A percentile compares a stretch with the other conserved stretches of the same genome.
Evolutionary conservation across 2,797 vertebrate species (phyloP).

Genomic region (Fringilla coelebs): DNA sequence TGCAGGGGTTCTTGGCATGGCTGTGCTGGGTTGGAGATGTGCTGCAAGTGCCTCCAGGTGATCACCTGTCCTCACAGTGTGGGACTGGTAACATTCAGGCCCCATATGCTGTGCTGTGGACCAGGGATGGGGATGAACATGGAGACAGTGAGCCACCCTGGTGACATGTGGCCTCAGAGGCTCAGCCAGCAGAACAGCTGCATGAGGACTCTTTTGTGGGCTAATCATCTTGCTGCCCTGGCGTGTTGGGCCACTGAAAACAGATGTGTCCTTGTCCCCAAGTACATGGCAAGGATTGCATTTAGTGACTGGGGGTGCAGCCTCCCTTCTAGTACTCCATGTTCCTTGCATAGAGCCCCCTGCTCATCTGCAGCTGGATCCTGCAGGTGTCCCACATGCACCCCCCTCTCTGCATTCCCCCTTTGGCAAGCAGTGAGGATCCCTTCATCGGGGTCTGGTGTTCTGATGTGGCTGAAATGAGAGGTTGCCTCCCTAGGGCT

Average conservation of each 20-base stretch:
- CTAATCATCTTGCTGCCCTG: neutral
- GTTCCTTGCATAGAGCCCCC: neutral
- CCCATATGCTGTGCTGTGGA: neutral
- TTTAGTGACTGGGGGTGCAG: neutral
- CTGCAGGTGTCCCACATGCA: accelerated
- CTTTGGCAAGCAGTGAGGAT: accelerated
- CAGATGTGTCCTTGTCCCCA: neutral
- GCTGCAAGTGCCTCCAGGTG: neutral
- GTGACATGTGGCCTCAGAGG: neutral
- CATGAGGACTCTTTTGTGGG: neutral
- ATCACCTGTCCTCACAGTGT: accelerated
- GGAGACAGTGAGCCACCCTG: neutral
- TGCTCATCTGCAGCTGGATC: neutral
- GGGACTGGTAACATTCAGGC: neutral
- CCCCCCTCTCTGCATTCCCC: neutral
- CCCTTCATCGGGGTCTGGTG: accelerated
- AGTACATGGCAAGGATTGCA: accelerated
- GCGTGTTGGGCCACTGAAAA: accelerated
- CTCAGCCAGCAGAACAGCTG: neutral
- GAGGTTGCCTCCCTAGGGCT: neutral
- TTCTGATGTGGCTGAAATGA: neutral
- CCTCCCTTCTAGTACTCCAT: neutral
- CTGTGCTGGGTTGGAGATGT: neutral
- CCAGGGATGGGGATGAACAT: accelerated
- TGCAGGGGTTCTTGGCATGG: neutral